Percentiles rank a stretch among this genome's conserved stretches.
phyloP scores from a whole-genome alignment of 2,888 invertebrate genomes.

The Drosophila kokeensis region DNA sequence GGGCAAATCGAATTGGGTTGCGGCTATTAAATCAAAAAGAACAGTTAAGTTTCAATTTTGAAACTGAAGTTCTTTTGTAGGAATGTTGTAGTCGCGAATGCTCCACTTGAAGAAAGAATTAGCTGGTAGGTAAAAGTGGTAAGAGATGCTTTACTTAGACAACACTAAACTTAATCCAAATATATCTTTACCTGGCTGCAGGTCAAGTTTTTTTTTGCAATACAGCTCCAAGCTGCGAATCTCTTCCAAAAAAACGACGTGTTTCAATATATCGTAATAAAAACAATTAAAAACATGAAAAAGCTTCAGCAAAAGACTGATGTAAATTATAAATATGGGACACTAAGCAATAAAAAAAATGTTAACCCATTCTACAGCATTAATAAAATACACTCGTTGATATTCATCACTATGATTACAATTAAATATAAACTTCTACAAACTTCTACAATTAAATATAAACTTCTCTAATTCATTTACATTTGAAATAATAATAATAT shows the following conservation, averaged over 20 bases:
- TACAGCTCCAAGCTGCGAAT: no score
- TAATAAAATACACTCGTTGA: neutral
- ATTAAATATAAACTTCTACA: neutral
- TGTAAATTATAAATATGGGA: no score
- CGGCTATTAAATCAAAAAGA: constrained; percentile 33
- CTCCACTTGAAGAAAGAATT: no score
- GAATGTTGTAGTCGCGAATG: neutral
- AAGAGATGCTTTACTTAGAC: neutral
- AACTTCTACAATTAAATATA: no score
- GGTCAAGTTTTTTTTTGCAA: no score
- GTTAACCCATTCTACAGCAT: neutral
- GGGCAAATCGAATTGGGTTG: constrained; percentile 11
- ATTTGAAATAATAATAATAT: neutral
- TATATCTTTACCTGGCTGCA: neutral
- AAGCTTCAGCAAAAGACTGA: no score
- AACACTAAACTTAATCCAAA: neutral
- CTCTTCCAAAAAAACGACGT: no score
- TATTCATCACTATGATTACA: neutral
- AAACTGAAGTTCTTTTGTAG: neutral
- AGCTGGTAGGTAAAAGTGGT: neutral
- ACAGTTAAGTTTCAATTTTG: constrained; percentile 28
- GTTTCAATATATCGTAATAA: no score
- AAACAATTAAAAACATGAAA: no score
- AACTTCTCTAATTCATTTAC: neutral
- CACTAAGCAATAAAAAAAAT: neutral